Base-by-base conservation (phyloP, 2,797 vertebrate species). In the Gorsachius magnificus region DNA sequence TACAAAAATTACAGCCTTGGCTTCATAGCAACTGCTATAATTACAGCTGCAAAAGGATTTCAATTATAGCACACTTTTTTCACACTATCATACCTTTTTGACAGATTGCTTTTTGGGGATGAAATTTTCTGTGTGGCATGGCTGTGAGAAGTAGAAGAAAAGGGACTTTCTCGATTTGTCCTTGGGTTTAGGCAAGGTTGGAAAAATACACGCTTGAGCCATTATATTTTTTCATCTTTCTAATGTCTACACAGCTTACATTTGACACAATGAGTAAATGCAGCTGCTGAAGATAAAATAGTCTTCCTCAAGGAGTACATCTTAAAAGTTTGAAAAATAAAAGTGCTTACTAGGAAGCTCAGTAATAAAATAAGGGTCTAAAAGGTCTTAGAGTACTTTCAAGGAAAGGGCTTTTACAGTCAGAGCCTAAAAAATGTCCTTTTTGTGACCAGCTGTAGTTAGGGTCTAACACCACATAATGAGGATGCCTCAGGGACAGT, bases 1-100 rank as follows among this genome's bases (percentile, higher is more conserved):
- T 87, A 46, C 80, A 88, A 93, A 88, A 95, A 91, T 93, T 76
- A 78, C 70, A 82, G 25, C 35, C 74, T 93, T 79, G 56, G 25
- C 70, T 81, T 86, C 41, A 16, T 48, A 84, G 91, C 58, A 89
- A 60, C 38, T 82, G 28, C 77, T 95, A 4, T 79, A 95, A 95
- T 93, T 91, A 60, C 12, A 57, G 16, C 70, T 90, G 79, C 70
- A 82, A 82, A 87, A 70, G 36, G 21, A 82, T 93, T 93, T 95
- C 36, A 84, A 5, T 91, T 94, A 56, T 53, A 94, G 71, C 66
- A 38, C 38, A 20, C 17, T 77, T 91, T 94, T 77, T 91, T 95
- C 86, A 83, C 48, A 13, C 36, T 56, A 3, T 60, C 28, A 0
- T 89, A 74, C 33, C n/a, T 92, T 90, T 88, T 93, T 10, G 4